Base-by-base conservation (phyloP, 92 coral and sea anemone genomes). In the Palythoa grandis region DNA sequence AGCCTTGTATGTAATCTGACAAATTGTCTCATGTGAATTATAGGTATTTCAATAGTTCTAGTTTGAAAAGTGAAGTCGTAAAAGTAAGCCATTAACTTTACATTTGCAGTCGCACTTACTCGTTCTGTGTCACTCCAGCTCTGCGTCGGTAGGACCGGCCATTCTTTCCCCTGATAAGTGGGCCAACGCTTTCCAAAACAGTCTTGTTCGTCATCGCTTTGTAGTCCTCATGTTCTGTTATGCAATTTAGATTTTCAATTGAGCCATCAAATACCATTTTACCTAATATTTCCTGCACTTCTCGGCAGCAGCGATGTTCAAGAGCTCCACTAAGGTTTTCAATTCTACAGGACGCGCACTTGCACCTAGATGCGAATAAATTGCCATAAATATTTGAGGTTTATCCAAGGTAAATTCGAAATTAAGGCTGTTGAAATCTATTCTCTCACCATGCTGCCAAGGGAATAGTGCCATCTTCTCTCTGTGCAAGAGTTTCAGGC, bases 71-170 rank as follows among this genome's bases (percentile, higher is more conserved):
- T 52, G 24, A 60, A 60, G 67, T 60, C 67, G 67, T 60, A 60
- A 60, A 60, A 60, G 67, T 60, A 60, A 60, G 8, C 67, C 67
- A 60, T 60, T 60, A 60, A 60, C 7, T 1, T 19, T 15, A 60
- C 23, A 60, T 60, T 60, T 60, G 67, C 67, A 60, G 67, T 60
- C 67, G 25, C 50, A 82, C 86, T 82, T 72, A 82, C 86, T 82
- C 77, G 76, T 82, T 82, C 76, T 66, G 61, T 54, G 86, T 40
- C 76, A 71, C 76, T 71, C 86, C 53, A 79, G 85, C 85, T 66
- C 72, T 61, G 72, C 56, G 85, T 52, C 71, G 72, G 85, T 79
- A 79, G 53, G 85, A 60, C 16, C 85, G 70, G 43, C 74, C 85
- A 79, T 79, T 79, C 72, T 70, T 79, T 43, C 85, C 70, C 54